A percentile compares a stretch with the other conserved stretches of the same genome.
Evolutionary conservation across 2,113 vertebrate genomes (phyloP).

Genomic region (Cephalophus harveyi): DNA sequence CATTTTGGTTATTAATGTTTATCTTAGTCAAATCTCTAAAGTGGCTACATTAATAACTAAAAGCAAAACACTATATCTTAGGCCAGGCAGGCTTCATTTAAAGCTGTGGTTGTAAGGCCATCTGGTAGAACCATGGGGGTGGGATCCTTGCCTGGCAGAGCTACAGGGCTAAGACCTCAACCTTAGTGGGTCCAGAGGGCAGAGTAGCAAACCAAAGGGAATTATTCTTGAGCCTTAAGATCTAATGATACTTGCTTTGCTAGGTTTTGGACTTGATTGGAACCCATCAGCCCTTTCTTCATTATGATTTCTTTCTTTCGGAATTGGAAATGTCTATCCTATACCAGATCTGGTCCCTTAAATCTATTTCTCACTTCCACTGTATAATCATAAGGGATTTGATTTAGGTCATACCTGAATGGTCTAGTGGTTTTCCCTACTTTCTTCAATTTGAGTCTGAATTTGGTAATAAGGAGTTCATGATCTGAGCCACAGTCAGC

Average conservation of each 20-base stretch:
- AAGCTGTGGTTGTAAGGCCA: not conserved
- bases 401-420: no score
- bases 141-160: not conserved
- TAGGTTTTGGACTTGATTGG: not conserved
- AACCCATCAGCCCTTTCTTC: not conserved
- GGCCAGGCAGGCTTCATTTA: not conserved
- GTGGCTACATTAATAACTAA: not conserved
- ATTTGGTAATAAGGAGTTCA: no score
- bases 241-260: not conserved
- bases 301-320: not conserved
- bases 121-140: not conserved
- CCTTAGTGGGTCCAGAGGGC: not conserved
- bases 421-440: no score
- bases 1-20: not conserved
- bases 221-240: not conserved
- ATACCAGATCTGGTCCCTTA: no score
- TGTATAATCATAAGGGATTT: no score
- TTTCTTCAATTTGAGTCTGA: no score
- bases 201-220: not conserved
- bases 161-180: not conserved
- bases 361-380: no score
- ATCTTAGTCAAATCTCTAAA: not conserved
- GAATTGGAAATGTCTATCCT: not conserved
- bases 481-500: no score
- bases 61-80: not conserved